Evolutionary conservation across 1,140 invertebrate species (phyloP).

Genomic region (Megathymus violae): DNA sequence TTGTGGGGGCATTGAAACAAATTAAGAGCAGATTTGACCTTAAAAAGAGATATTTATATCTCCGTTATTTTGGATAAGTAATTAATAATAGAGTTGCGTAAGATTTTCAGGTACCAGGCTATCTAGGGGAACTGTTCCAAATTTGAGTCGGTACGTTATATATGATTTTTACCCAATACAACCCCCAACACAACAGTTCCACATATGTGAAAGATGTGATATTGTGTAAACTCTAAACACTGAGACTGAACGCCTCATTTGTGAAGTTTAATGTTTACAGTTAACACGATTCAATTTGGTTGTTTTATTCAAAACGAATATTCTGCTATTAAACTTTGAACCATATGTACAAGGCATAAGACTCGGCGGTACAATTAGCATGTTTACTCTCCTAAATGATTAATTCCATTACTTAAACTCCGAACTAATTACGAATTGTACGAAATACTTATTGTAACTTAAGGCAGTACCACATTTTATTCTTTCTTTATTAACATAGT

Average conservation of each 20-base stretch:
- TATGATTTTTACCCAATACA: background rate
- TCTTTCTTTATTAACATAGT: too few species aligned
- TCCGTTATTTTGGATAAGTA: too few species aligned
- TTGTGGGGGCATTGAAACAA: too few species aligned
- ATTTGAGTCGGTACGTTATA: too few species aligned
- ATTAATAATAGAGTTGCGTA: too few species aligned
- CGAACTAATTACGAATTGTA: background rate
- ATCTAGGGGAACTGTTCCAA: too few species aligned
- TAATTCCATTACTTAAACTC: background rate
- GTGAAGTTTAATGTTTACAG: background rate
- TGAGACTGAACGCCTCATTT: background rate
- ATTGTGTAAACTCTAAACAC: background rate
- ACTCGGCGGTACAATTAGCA: background rate
- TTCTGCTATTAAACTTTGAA: background rate
- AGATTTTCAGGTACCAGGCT: too few species aligned
- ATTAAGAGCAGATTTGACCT: too few species aligned
- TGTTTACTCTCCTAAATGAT: background rate
- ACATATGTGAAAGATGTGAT: background rate
- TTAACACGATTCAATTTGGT: background rate
- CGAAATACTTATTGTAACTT: background rate
- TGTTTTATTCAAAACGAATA: background rate
- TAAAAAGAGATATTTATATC: too few species aligned
- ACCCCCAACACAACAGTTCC: background rate
- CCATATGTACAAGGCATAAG: background rate
- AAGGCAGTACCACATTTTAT: background rate